Percentiles rank a stretch among this genome's conserved stretches.
Evolutionary conservation across 2,797 vertebrate genomes (phyloP).

Genomic region (Pelobates cultripes): DNA sequence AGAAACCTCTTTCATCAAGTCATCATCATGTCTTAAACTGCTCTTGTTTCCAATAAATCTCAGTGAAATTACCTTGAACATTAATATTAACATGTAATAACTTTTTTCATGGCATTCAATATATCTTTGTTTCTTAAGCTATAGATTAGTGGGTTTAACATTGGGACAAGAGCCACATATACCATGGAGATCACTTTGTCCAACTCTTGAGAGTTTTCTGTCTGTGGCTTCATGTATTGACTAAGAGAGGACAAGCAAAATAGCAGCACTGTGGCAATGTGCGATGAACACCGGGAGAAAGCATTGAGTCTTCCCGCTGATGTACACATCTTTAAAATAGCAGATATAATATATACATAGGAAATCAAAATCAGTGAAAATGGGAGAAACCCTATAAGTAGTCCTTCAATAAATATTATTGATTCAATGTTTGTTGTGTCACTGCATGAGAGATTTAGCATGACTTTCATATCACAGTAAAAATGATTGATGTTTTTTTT

Average conservation of each 20-base stretch:
- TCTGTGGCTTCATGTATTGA: slow-evolving; percentile 4
- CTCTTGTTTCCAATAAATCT: neutral
- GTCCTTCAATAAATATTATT: neutral
- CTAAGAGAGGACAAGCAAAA: slow-evolving; percentile 6
- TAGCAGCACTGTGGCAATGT: slow-evolving; percentile 3
- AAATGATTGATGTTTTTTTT: slow-evolving; percentile 17
- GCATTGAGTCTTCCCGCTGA: neutral
- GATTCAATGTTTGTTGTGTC: neutral
- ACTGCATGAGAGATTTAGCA: neutral
- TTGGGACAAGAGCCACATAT: slow-evolving; percentile 6
- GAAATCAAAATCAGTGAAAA: slow-evolving; percentile 13
- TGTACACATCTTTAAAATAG: slow-evolving; percentile 13
- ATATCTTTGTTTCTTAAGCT: slow-evolving; percentile 18
- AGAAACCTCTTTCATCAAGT: too few relatives aligned
- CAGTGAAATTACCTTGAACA: neutral
- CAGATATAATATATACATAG: slow-evolving; percentile 11
- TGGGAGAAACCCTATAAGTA: slow-evolving; percentile 13
- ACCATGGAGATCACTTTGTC: slow-evolving; percentile 14
- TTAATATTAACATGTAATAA: too few relatives aligned
- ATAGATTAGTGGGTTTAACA: neutral
- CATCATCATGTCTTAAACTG: too few relatives aligned
- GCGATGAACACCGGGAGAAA: slow-evolving; percentile 22
- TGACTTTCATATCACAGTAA: slow-evolving; percentile 8
- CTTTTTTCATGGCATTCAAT: neutral
- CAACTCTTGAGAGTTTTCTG: slow-evolving; percentile 6